Conservation (phyloP, 2,113 vertebrate species). For the Tapirus terrestris region DNA sequence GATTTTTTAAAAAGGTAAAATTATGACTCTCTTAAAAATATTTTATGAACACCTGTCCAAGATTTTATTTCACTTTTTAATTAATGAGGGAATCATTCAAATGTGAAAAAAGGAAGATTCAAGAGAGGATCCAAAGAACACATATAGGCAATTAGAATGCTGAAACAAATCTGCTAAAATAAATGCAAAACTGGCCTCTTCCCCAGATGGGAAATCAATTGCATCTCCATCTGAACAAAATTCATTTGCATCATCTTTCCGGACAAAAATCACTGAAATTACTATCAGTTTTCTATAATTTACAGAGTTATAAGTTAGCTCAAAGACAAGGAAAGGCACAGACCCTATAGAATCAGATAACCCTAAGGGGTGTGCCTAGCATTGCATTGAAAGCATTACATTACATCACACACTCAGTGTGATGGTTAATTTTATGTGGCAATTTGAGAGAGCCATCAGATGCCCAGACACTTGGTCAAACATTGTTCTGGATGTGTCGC, state of each 20-base stretch:
- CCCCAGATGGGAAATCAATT: not conserved
- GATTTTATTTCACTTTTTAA: constrained; percentile 1
- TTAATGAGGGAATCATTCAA: constrained; percentile 5
- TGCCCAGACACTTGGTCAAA: not conserved
- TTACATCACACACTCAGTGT: no score
- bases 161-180: not conserved
- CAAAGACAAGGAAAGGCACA: not conserved
- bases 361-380: no score
- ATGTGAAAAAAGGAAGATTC: not conserved
- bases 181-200: not conserved
- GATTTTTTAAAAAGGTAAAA: not conserved
- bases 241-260: not conserved
- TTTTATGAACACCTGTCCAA: not conserved
- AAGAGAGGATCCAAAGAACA: not conserved
- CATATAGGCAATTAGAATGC: not conserved
- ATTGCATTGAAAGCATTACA: not conserved
- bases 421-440: not conserved
- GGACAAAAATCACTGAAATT: not conserved
- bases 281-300: not conserved
- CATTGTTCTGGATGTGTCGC: not conserved
- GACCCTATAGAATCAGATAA: not conserved
- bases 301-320: not conserved
- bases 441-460: not conserved
- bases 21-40: not conserved
- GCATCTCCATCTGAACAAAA: not conserved